Evolutionary conservation across 2,888 invertebrate genomes (phyloP), one percentile per base, ranked within the genome.

Genomic region (Orchesellides sinensis): DNA sequence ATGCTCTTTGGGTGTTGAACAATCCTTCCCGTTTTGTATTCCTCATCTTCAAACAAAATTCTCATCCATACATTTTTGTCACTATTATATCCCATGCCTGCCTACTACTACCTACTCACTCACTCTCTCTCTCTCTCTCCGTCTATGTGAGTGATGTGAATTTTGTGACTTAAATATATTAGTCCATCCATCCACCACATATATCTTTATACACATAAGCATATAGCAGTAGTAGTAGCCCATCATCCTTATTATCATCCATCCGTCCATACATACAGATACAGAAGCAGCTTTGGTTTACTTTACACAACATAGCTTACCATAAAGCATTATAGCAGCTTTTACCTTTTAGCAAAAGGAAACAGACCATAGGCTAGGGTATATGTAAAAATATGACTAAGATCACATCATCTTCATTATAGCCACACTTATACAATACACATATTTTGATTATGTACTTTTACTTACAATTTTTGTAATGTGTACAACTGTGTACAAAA

Each of bases 11-110:
- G 68, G 77, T 79, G 72, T 68, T 63, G 79, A 79, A n/a, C n/a
- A n/a, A 65, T 79, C 63, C 65, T 79, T 79, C 79, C 79, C 79
- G 79, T 79, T 78, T 54, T 79, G 72, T 54, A 65, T 69, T 78
- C 32, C 45, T 68, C 32, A 68, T 61, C 47, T 75, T 66, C 27
- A 68, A 47, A 66, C 45, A 54, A 69, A 54, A 69, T 45, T 32
- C 54, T 27, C 73, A 73, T 27, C 59, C 59, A 6, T 49, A n/a
- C n/a, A n/a, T n/a, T n/a, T n/a, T n/a, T n/a, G n/a, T n/a, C n/a
- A n/a, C n/a, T n/a, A n/a, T n/a, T n/a, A n/a, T n/a, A n/a, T n/a
- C n/a, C n/a, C n/a, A n/a, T n/a, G n/a, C n/a, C n/a, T n/a, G n/a
- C n/a, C n/a, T n/a, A n/a, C n/a, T n/a, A n/a, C n/a, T n/a, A n/a